These are phyloP conservation scores for Macrotis lagotis DNA, from an alignment of 2,113 vertebrate genomes.

Conservation along the genomic window DNA sequence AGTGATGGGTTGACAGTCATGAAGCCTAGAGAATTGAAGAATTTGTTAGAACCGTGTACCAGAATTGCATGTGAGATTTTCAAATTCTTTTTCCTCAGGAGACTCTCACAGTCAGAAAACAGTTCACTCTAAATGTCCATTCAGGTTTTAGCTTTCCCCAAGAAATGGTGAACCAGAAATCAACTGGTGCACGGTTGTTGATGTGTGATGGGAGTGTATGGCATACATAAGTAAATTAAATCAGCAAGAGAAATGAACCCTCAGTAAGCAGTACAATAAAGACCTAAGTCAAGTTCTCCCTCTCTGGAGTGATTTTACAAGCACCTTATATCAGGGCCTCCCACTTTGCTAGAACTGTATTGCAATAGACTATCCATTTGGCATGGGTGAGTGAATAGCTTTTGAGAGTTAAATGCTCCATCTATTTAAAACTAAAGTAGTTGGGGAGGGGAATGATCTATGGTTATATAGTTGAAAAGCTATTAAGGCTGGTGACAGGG, in stretches of 20 bases:
- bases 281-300: not conserved
- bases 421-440: not conserved
- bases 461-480: not conserved
- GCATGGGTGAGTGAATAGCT: not conserved
- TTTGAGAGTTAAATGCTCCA: not conserved
- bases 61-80: not conserved
- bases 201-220: not conserved
- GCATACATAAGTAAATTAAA: not conserved
- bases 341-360: not conserved
- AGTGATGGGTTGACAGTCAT: not conserved
- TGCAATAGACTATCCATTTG: not conserved
- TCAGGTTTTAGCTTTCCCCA: slow-evolving; percentile 19
- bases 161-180: slow-evolving; percentile 10
- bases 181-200: not conserved
- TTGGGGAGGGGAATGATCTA: not conserved
- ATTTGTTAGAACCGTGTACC: slow-evolving; percentile 1
- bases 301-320: not conserved
- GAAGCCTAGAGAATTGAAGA: not conserved
- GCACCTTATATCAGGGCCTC: not conserved
- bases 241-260: not conserved
- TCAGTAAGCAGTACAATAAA: slow-evolving; percentile 4
- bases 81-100: not conserved
- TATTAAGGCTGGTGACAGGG: not conserved
- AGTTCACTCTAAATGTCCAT: slow-evolving; percentile 32
- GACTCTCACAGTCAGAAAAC: not conserved